Conservation (phyloP, 2,797 vertebrate genomes). For the Delichon dasypus region DNA sequence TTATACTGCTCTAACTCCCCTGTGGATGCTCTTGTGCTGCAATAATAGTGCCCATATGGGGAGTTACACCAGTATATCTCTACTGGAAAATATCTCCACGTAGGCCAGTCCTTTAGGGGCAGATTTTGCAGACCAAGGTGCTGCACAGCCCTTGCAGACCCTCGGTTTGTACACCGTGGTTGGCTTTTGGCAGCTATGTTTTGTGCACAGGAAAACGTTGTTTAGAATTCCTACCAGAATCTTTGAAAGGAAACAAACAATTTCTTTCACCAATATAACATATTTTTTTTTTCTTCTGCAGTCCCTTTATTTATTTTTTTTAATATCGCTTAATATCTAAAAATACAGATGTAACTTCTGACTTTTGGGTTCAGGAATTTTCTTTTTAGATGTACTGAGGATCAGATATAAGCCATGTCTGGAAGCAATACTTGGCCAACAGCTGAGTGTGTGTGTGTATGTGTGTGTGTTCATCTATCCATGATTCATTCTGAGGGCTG, state of each 20-base stretch:
- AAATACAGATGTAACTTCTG: slow-evolving; percentile 37
- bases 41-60: slow-evolving; percentile 57
- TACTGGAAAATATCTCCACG: slow-evolving; percentile 10
- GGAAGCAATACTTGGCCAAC: slow-evolving; percentile 73
- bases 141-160: neutral
- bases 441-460: slow-evolving; percentile 59
- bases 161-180: neutral
- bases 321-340: slow-evolving; percentile 27
- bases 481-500: slow-evolving; percentile 94
- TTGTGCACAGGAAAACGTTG: slow-evolving; percentile 3
- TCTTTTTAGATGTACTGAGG: slow-evolving; percentile 45
- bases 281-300: neutral
- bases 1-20: slow-evolving; percentile 64
- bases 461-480: slow-evolving; percentile 80
- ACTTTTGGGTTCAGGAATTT: slow-evolving; percentile 45
- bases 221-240: slow-evolving; percentile 15
- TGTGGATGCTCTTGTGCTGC: slow-evolving; percentile 59
- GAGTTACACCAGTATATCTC: slow-evolving; percentile 4
- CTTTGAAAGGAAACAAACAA: slow-evolving; percentile 18
- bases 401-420: slow-evolving; percentile 71
- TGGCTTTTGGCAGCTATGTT: neutral
- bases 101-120: neutral
- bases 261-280: neutral
- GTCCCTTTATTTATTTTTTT: slow-evolving; percentile 17
- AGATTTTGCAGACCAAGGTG: neutral